phyloP scores from a whole-genome alignment of 2,113 vertebrate genomes.

The Laterallus jamaicensis region DNA sequence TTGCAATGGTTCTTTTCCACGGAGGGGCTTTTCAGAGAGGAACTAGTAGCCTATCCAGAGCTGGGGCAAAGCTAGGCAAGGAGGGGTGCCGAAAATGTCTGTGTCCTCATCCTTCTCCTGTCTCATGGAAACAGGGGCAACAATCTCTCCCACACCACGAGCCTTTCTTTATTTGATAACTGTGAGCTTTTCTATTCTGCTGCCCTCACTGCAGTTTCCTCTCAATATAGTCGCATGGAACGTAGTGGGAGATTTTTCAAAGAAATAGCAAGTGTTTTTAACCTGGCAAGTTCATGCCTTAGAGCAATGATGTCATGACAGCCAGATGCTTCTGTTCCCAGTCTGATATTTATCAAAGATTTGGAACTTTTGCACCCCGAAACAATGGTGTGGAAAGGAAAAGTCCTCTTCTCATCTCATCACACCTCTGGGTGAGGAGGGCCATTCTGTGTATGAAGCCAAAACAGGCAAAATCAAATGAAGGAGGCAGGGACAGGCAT shows the following conservation, averaged over 20 bases:
- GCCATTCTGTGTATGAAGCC: neutral
- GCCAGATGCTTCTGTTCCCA: neutral
- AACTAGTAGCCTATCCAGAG: neutral
- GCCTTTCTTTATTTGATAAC: neutral
- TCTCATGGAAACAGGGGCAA: neutral
- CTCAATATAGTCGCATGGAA: neutral
- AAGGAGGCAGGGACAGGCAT: neutral
- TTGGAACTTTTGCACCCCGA: neutral
- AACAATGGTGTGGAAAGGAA: neutral
- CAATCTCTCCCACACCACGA: neutral
- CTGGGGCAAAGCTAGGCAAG: neutral
- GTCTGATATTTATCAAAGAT: neutral
- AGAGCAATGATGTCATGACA: neutral
- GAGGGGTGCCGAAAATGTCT: neutral
- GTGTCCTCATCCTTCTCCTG: neutral
- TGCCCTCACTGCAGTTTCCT: neutral
- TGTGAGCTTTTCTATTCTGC: neutral
- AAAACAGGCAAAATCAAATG: neutral
- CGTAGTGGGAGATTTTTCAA: neutral
- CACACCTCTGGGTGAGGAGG: neutral
- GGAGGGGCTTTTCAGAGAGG: neutral
- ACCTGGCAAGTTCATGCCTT: neutral
- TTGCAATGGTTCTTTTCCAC: neutral
- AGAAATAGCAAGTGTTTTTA: conserved; percentile 11
- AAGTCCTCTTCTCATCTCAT: neutral